phyloP scores from a whole-genome alignment of 2,888 invertebrate genomes.

The Hirtodrosophila duncani region DNA sequence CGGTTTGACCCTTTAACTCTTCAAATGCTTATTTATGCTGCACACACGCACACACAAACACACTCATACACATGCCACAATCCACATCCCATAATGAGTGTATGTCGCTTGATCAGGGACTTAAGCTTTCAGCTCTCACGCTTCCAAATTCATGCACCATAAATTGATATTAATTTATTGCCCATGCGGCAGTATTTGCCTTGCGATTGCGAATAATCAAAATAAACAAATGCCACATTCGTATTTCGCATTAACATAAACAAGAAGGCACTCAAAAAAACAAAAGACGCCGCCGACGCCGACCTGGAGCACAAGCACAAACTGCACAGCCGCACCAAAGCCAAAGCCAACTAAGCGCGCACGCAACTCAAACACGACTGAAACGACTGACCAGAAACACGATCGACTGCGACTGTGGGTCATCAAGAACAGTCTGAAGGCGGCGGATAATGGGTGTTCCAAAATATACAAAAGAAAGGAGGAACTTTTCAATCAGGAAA shows the following conservation, averaged over 20 bases:
- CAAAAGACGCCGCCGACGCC: constrained; percentile 7
- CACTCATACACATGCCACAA: constrained; percentile 6
- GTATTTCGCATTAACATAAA: constrained; percentile 64
- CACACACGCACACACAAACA: constrained; percentile 22
- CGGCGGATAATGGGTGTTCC: too few species aligned
- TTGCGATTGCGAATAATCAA: constrained; percentile 23
- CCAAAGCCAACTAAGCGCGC: constrained; percentile 18
- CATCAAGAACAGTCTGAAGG: constrained; percentile 7
- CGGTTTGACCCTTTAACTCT: constrained; percentile 74
- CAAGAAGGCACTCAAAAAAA: constrained; percentile 28
- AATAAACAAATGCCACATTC: constrained; percentile 50
- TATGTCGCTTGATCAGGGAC: constrained; percentile 15
- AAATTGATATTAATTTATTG: constrained; percentile 58
- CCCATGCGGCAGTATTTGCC: constrained; percentile 39
- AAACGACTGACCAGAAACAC: constrained; percentile 5
- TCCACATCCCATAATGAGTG: constrained; percentile 12
- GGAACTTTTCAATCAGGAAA: too few species aligned
- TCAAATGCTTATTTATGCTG: constrained; percentile 61
- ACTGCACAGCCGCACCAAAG: not conserved
- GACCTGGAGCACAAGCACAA: not conserved
- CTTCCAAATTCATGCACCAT: constrained; percentile 49
- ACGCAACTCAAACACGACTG: constrained; percentile 42
- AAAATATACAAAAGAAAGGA: too few species aligned
- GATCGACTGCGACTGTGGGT: constrained; percentile 17
- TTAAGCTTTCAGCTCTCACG: constrained; percentile 52